Evolutionary conservation across 1,140 invertebrate species (phyloP).

Genomic region (Brachionus angularis): DNA sequence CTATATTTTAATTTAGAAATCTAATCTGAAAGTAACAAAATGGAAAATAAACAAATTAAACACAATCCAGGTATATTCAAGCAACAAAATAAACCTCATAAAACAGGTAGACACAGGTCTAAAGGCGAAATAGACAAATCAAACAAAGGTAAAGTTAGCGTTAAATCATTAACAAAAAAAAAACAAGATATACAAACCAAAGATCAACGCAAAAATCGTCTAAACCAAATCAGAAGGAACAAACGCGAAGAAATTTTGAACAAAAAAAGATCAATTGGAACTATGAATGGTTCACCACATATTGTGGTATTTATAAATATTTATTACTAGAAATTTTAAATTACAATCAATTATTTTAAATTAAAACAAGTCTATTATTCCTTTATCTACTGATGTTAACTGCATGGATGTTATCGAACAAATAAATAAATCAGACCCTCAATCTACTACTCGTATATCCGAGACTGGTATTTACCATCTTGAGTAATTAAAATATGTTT

Average conservation of each 20-base stretch:
- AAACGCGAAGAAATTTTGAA: slow-evolving; percentile 31
- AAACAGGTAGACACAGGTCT: slow-evolving; percentile 40
- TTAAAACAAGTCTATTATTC: slow-evolving; percentile 23
- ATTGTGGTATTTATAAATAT: slow-evolving; percentile 38
- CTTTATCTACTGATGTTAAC: slow-evolving; percentile 38
- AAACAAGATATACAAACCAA: background rate
- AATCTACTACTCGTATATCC: slow-evolving; percentile 5
- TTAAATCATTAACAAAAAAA: slow-evolving; percentile 16
- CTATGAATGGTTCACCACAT: slow-evolving; percentile 23
- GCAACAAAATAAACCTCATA: slow-evolving; percentile 42
- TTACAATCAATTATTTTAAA: background rate
- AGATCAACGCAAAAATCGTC: slow-evolving; percentile 25
- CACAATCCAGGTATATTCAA: slow-evolving; percentile 32
- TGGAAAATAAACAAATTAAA: slow-evolving; percentile 30
- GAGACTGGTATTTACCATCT: slow-evolving; percentile 17
- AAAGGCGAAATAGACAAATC: slow-evolving; percentile 39
- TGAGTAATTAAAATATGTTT: slow-evolving; percentile 17
- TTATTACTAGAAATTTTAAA: background rate
- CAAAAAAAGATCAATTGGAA: slow-evolving; percentile 36
- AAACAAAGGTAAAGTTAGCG: slow-evolving; percentile 33
- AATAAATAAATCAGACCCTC: slow-evolving; percentile 6
- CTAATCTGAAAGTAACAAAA: slow-evolving; percentile 2
- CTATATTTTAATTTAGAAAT: background rate
- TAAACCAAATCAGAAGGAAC: slow-evolving; percentile 20
- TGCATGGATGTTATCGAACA: slow-evolving; percentile 23